These are phyloP conservation scores for Trinorchestia longiramus DNA, from an alignment of 1,140 invertebrate genomes.

Conservation along the genomic window DNA sequence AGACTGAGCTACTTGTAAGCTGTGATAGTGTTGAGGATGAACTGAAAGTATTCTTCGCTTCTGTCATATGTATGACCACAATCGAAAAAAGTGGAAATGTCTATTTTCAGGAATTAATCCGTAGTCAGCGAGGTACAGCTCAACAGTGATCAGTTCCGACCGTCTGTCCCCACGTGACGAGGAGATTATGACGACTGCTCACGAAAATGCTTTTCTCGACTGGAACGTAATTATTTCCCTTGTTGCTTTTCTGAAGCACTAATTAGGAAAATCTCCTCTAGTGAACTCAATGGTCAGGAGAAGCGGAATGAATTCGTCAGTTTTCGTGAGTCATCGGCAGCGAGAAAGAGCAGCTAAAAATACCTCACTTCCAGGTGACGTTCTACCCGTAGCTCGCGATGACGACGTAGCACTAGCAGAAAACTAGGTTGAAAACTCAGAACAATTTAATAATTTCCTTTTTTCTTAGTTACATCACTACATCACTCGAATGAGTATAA, in stretches of 20 bases:
- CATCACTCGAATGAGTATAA: too few relatives aligned
- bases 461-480: too few relatives aligned
- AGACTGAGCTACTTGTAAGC: background rate
- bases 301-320: constrained; percentile 10
- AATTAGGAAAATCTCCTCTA: constrained; percentile 44
- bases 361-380: background rate
- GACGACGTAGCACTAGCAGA: background rate
- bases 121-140: background rate
- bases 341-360: background rate
- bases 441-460: too few relatives aligned
- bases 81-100: background rate
- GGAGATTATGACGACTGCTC: background rate
- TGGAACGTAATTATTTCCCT: constrained; percentile 51
- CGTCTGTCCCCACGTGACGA: background rate
- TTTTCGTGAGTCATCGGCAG: background rate
- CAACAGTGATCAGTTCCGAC: background rate
- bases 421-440: background rate
- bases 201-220: constrained; percentile 19
- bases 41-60: background rate
- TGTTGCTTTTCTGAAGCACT: constrained; percentile 52
- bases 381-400: background rate
- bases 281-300: constrained; percentile 11
- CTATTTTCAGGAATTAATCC: background rate
- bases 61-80: background rate
- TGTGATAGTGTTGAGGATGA: background rate